These are phyloP conservation scores for Cebidichthys violaceus DNA, from an alignment of 2,113 vertebrate species.

Conservation along the genomic window DNA sequence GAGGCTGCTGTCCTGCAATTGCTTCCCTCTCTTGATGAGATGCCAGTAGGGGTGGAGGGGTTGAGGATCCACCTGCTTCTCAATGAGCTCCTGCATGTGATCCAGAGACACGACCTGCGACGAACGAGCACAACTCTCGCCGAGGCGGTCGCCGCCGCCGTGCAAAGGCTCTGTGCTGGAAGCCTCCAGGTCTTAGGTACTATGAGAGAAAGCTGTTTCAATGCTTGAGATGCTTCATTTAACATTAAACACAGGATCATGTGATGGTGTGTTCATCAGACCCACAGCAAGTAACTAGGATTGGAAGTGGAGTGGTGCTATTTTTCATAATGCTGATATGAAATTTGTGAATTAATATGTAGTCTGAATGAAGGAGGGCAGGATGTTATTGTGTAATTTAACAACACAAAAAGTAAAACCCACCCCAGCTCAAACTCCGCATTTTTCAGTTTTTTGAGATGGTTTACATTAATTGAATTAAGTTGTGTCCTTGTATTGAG, in stretches of 20 bases:
- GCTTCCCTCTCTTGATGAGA: conserved; percentile 34
- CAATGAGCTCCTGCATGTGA: conserved; percentile 61
- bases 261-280: background rate
- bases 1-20: conserved; percentile 22
- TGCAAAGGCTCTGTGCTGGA: conserved; percentile 45
- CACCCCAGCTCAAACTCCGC: too few species aligned
- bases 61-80: conserved; percentile 73
- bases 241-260: background rate
- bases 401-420: too few species aligned
- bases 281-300: background rate
- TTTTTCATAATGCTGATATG: background rate
- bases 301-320: too few species aligned
- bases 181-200: conserved; percentile 68
- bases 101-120: conserved; percentile 14
- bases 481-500: background rate
- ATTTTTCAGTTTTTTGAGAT: background rate
- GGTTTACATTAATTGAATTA: background rate
- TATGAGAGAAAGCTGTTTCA: background rate
- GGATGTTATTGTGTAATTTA: too few species aligned
- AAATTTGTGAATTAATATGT: too few species aligned
- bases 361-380: too few species aligned
- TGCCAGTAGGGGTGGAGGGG: conserved; percentile 57
- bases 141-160: conserved; percentile 29
- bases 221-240: background rate
- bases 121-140: conserved; percentile 19